A percentile compares a stretch with the other conserved stretches of the same genome.
These are phyloP conservation scores for Ophioninae sp. DNA, from an alignment of 2,888 invertebrate species.

Conservation along the genomic window DNA sequence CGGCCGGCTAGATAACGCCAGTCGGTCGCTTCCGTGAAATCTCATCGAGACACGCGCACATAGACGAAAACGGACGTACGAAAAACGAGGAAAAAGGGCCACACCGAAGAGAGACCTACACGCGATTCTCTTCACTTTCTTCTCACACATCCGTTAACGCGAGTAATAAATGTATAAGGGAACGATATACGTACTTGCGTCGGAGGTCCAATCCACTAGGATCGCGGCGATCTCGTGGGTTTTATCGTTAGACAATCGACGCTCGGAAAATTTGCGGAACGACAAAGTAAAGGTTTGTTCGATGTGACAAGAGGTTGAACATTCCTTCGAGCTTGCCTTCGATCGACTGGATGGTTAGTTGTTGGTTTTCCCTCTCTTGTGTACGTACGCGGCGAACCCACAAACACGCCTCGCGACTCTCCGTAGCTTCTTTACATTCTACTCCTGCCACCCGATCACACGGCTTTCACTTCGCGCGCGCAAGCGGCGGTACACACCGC, in stretches of 20 bases:
- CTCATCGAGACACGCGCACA: not conserved
- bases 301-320: conserved; percentile 69
- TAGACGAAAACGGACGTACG: not conserved
- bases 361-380: conserved; percentile 62
- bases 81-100: not conserved
- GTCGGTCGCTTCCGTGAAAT: not conserved
- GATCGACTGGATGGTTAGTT: conserved; percentile 76
- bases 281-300: conserved; percentile 54
- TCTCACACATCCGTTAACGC: not conserved
- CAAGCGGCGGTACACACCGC: conserved; percentile 21
- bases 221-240: conserved; percentile 31
- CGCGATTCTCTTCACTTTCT: not conserved
- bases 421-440: conserved; percentile 76
- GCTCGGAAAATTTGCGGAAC: conserved; percentile 61
- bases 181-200: conserved; percentile 50
- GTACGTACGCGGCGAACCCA: not conserved
- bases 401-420: conserved; percentile 61
- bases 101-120: no score
- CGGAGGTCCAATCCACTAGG: conserved; percentile 37
- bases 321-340: conserved; percentile 77
- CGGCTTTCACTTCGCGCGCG: conserved; percentile 76
- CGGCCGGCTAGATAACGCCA: not conserved
- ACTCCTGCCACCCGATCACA: conserved; percentile 70
- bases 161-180: not conserved
- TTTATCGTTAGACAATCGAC: conserved; percentile 23